phyloP scores from a whole-genome alignment of 2,888 invertebrate genomes.

The Crematogaster levior region DNA sequence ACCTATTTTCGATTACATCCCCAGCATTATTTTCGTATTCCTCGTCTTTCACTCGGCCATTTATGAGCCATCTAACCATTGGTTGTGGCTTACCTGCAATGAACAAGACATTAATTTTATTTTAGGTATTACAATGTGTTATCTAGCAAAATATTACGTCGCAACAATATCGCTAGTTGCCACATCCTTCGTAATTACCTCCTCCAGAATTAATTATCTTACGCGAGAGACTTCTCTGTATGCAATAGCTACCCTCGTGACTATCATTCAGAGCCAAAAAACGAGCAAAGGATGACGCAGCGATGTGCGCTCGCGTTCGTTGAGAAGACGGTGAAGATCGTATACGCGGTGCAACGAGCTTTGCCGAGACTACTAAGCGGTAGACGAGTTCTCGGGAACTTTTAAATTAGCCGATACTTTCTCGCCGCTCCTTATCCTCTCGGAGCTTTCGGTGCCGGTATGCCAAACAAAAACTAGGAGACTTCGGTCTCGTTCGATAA shows the following conservation, averaged over 20 bases:
- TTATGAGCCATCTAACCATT: conserved; percentile 93
- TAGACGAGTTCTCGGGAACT: conserved; percentile 77
- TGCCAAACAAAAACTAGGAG: conserved; percentile 62
- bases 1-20: conserved; percentile 94
- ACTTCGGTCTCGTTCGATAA: conserved; percentile 61
- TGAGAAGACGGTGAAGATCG: conserved; percentile 33
- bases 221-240: background rate
- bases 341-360: conserved; percentile 53
- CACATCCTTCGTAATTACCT: background rate
- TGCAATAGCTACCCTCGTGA: background rate
- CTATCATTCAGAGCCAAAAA: conserved; percentile 31
- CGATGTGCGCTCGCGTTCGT: background rate
- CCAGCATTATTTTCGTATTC: conserved; percentile 94
- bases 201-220: conserved; percentile 10
- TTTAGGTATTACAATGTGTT: background rate
- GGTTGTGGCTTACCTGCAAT: conserved; percentile 92
- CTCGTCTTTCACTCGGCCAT: conserved; percentile 91
- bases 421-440: background rate
- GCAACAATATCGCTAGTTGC: background rate
- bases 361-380: conserved; percentile 70
- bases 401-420: conserved; percentile 78
- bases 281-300: conserved; percentile 38
- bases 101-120: conserved; percentile 34
- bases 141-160: background rate
- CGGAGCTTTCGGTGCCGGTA: conserved; percentile 62